Evolutionary conservation across 2,888 invertebrate species (phyloP), one percentile per base, ranked within the genome.

Genomic region (Autographa gamma): DNA sequence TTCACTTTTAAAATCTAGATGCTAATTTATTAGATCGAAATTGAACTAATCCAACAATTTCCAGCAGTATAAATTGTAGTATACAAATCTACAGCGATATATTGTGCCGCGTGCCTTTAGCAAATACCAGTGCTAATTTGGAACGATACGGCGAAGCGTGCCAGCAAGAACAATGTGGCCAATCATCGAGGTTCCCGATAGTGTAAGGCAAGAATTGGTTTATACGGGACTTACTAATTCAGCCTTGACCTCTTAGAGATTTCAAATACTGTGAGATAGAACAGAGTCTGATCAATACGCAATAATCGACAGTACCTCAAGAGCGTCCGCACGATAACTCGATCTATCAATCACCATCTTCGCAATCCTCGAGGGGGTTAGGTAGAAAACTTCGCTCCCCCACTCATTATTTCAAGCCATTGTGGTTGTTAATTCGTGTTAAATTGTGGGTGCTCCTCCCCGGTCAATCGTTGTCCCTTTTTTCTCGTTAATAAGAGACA

Each of bases 401-500:
- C 66, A 11, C 74, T 83, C 80, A 83, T 83, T 81, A 81, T 73
- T 81, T 80, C 72, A 78, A 81, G 64, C 76, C 74, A 83, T 81
- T 76, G 78, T 76, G 78, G 78, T 81, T 80, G 76, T 78, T 81
- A 83, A 81, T 80, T 83, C 74, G 68, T 76, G 72, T 80, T 81
- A 76, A 83, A 84, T 83, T 76, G 74, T 73, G 79, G 77, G 70
- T 66, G 64, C 60, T 56, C 62, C 69, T 71, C 71, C 75, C 77
- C 77, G 80, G 84, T 80, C 77, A 83, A 79, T 79, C 79, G 83
- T 77, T 82, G 85, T 85, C 80, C 81, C 81, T 85, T 87, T 82
- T 86, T 83, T 87, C 84, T 82, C 79, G 83, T 86, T 87, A 86
- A 86, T 86, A 85, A 86, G 84, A 81, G 82, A 81, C 77, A 78